phyloP scores from a whole-genome alignment of 1,140 invertebrate species.

The Dermatophagoides farinae region DNA sequence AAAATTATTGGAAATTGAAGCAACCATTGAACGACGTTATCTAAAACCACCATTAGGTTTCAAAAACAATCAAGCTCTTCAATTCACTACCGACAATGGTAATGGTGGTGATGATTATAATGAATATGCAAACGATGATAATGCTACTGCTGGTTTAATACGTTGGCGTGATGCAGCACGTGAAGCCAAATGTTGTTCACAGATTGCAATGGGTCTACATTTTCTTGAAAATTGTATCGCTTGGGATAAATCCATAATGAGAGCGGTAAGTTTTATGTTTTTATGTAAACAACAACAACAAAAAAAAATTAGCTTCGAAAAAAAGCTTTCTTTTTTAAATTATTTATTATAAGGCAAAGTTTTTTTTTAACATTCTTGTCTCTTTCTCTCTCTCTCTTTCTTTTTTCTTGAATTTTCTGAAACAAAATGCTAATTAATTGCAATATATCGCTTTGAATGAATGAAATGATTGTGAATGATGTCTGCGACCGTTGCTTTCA shows the following conservation, averaged over 20 bases:
- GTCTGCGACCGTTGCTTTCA: too few species aligned
- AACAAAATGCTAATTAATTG: constrained; percentile 24
- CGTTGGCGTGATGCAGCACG: constrained; percentile 71
- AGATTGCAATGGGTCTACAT: constrained; percentile 63
- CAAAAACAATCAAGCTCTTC: constrained; percentile 10
- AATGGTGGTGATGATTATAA: constrained; percentile 8
- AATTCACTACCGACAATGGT: background rate
- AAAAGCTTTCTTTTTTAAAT: background rate
- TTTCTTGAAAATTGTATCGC: constrained; percentile 75
- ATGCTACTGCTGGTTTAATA: constrained; percentile 35
- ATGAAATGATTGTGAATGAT: too few species aligned
- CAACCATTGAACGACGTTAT: constrained; percentile 74
- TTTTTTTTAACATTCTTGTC: background rate
- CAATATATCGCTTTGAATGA: constrained; percentile 18
- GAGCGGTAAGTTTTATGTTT: constrained; percentile 53
- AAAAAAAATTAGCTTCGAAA: background rate
- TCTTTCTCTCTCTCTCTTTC: constrained; percentile 2
- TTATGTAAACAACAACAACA: background rate
- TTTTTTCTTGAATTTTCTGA: constrained; percentile 8
- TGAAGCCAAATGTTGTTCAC: constrained; percentile 53
- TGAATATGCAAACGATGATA: constrained; percentile 16
- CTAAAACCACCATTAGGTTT: constrained; percentile 69
- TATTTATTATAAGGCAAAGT: background rate
- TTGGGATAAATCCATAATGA: constrained; percentile 98
- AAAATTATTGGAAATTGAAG: constrained; percentile 57